These are phyloP conservation scores for Mizuhopecten yessoensis DNA, from an alignment of 1,140 invertebrate species.

Conservation along the genomic window DNA sequence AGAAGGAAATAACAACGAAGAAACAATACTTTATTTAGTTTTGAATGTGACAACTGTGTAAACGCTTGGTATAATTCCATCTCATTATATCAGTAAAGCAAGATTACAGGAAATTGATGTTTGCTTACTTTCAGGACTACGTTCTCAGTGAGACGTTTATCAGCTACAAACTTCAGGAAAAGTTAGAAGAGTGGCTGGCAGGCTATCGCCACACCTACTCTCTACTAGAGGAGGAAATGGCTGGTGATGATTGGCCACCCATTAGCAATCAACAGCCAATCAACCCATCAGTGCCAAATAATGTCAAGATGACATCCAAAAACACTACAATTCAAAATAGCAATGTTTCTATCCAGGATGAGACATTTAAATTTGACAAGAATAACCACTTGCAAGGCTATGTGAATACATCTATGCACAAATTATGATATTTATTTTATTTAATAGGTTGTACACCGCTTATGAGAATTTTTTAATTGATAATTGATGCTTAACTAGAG, in stretches of 20 bases:
- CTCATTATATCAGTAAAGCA: too few relatives aligned
- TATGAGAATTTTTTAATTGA: too few relatives aligned
- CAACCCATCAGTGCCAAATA: background rate
- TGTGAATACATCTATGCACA: background rate
- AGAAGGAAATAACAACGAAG: too few relatives aligned
- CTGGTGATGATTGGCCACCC: constrained; percentile 24
- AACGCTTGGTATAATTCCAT: too few relatives aligned
- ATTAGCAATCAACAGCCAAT: background rate
- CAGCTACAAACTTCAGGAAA: constrained; percentile 60
- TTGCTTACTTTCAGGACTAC: constrained; percentile 70
- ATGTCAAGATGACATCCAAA: background rate
- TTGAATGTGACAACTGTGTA: too few relatives aligned
- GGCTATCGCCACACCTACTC: constrained; percentile 66
- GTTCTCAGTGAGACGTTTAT: constrained; percentile 73
- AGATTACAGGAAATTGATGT: too few relatives aligned
- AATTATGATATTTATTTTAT: too few relatives aligned
- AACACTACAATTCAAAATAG: background rate
- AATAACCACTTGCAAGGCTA: background rate
- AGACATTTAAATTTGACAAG: background rate
- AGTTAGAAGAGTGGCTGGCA: constrained; percentile 52
- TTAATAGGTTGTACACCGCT: too few relatives aligned
- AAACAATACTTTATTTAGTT: too few relatives aligned
- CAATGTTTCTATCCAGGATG: background rate
- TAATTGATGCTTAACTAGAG: too few relatives aligned
- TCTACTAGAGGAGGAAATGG: constrained; percentile 71